A percentile compares a stretch with the other conserved stretches of the same genome.
Conservation (phyloP, 2,888 invertebrate genomes). For the Pharmacophagus antenor region DNA sequence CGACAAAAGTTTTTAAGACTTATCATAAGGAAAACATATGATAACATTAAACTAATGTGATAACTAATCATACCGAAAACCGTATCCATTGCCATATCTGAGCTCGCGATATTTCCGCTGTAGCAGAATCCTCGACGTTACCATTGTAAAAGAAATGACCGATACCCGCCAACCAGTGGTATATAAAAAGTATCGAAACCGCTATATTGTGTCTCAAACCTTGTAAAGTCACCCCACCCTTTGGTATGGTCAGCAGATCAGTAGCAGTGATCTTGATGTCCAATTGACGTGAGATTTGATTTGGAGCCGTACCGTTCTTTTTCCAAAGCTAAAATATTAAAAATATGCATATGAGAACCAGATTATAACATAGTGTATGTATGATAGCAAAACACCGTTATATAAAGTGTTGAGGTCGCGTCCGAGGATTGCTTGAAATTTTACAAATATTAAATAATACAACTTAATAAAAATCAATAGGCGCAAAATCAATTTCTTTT, state of each 20-base stretch:
- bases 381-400: no score
- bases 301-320: slow-evolving; percentile 64
- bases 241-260: slow-evolving; percentile 81
- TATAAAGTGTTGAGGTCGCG: no score
- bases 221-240: slow-evolving; percentile 82
- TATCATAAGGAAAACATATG: no score
- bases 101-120: slow-evolving; percentile 86
- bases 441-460: no score
- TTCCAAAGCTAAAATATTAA: slow-evolving; percentile 74
- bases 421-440: no score
- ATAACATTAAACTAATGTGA: no score
- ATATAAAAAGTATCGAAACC: slow-evolving; percentile 84
- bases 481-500: no score
- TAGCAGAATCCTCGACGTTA: slow-evolving; percentile 86
- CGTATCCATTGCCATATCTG: slow-evolving; percentile 89
- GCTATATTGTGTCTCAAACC: slow-evolving; percentile 84
- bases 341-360: no score
- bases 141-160: slow-evolving; percentile 85
- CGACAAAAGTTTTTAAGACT: no score
- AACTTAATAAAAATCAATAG: no score
- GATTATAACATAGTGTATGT: no score
- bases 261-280: slow-evolving; percentile 58
- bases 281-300: slow-evolving; percentile 74
- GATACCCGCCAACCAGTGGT: slow-evolving; percentile 84
- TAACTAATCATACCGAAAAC: slow-evolving; percentile 69